phyloP scores from a whole-genome alignment of 2,797 vertebrate genomes.

The Saguinus oedipus region DNA sequence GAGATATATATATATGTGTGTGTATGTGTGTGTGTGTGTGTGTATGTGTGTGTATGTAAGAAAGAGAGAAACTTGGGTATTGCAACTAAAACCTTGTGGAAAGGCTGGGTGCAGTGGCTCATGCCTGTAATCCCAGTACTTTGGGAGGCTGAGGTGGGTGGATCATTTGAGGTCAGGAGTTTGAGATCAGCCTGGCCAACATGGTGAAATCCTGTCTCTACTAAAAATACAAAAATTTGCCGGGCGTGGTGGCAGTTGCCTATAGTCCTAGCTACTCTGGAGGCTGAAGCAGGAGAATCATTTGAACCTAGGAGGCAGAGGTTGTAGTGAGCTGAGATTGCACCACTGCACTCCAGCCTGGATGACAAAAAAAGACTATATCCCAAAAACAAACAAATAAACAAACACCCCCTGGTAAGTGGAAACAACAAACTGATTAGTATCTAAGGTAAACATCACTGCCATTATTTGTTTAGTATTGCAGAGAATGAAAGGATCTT shows the following conservation, averaged over 20 bases:
- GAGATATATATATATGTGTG: neutral
- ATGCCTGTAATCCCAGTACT: neutral
- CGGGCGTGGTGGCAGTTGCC: fast-evolving
- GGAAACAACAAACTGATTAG: conserved; percentile 36
- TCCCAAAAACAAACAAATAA: neutral
- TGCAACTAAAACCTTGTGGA: neutral
- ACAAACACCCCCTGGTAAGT: neutral
- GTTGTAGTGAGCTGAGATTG: neutral
- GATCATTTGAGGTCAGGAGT: neutral
- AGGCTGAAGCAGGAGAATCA: neutral
- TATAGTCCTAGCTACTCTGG: neutral
- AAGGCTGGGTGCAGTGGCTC: neutral
- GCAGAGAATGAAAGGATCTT: conserved; percentile 25
- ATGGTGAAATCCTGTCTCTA: neutral
- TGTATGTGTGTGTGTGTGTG: too few relatives aligned
- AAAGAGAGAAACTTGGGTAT: neutral
- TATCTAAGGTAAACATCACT: neutral
- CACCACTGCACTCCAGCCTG: neutral
- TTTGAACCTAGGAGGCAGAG: neutral
- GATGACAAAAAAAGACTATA: neutral
- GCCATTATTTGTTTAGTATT: conserved; percentile 44
- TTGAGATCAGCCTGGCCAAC: neutral
- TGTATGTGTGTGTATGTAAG: too few relatives aligned
- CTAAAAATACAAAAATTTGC: neutral
- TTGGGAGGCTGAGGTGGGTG: neutral